Evolutionary conservation across 2,797 vertebrate species (phyloP).

Genomic region (Lacerta bilineata): DNA sequence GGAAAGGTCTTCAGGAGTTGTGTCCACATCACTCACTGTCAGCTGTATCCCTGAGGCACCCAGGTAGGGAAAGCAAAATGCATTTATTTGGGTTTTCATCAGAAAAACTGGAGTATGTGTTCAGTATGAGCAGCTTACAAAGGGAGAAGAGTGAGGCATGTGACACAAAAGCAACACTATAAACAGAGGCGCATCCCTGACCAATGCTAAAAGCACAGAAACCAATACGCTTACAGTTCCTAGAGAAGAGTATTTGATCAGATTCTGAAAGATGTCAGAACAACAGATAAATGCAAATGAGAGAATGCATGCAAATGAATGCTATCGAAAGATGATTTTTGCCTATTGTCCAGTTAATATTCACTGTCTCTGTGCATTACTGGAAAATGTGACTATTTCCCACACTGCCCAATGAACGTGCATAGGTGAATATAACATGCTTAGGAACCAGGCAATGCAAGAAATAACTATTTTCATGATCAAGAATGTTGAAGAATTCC

Average conservation of each 20-base stretch:
- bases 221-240: not conserved
- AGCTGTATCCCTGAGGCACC: conserved; percentile 86
- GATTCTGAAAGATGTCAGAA: not conserved
- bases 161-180: not conserved
- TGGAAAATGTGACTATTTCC: not conserved
- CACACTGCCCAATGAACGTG: not conserved
- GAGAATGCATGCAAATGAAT: no score
- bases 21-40: conserved; percentile 84
- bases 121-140: not conserved
- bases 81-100: not conserved
- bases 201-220: not conserved
- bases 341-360: not conserved
- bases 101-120: not conserved
- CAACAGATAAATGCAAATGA: not conserved
- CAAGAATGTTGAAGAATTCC: no score
- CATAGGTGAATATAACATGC: not conserved
- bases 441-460: not conserved
- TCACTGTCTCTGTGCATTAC: not conserved
- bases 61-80: not conserved
- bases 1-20: conserved; percentile 87
- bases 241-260: not conserved
- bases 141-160: not conserved
- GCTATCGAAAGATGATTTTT: not conserved
- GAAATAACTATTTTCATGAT: not conserved
- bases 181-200: not conserved